phyloP scores from a whole-genome alignment of 2,797 vertebrate species.

The Astyanax mexicanus region DNA sequence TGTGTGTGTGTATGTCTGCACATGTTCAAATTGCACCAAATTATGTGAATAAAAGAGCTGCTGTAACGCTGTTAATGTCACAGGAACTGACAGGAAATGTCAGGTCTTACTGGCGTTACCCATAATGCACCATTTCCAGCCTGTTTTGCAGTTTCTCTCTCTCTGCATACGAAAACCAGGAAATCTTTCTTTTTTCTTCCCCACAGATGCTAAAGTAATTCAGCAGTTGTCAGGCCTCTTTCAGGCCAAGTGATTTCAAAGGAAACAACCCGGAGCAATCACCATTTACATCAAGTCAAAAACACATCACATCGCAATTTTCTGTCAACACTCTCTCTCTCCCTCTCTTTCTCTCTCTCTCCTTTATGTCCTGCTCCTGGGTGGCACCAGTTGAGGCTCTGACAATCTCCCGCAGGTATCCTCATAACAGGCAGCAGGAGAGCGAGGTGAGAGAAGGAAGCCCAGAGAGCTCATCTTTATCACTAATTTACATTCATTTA shows the following conservation, averaged over 20 bases:
- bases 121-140: constrained; percentile 21
- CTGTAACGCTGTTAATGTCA: constrained; percentile 33
- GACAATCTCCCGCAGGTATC: background rate
- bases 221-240: background rate
- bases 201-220: background rate
- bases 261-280: background rate
- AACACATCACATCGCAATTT: constrained; percentile 9
- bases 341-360: background rate
- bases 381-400: background rate
- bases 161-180: background rate
- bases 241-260: background rate
- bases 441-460: background rate
- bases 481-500: background rate
- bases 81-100: constrained; percentile 25
- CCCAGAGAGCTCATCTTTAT: background rate
- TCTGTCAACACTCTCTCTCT: background rate
- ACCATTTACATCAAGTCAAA: background rate
- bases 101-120: constrained; percentile 23
- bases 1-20: background rate
- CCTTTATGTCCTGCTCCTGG: too few species aligned
- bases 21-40: constrained; percentile 24
- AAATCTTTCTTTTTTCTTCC: background rate
- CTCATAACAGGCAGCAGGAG: background rate
- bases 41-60: constrained; percentile 26
- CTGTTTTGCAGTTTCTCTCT: constrained; percentile 14